phyloP scores from a whole-genome alignment of 2,113 vertebrate genomes.

The Platysternon megacephalum region DNA sequence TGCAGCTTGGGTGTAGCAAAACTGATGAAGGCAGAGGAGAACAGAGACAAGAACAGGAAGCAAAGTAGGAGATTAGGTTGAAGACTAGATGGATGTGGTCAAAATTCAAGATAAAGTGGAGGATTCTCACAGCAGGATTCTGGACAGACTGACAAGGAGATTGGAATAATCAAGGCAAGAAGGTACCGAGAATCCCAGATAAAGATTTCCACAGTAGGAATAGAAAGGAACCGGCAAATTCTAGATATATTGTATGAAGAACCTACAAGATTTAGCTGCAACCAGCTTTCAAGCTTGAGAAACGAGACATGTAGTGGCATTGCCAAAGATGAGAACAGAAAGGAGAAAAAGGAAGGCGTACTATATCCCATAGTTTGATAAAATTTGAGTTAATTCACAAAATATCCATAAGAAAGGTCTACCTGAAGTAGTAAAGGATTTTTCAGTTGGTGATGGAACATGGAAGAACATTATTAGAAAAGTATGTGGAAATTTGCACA shows the following conservation, averaged over 20 bases:
- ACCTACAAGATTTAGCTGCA: neutral
- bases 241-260: neutral
- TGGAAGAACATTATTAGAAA: neutral
- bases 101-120: neutral
- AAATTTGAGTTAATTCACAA: neutral
- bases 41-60: neutral
- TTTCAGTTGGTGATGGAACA: neutral
- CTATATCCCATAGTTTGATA: neutral
- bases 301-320: fast-evolving
- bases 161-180: neutral
- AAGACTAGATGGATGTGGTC: neutral
- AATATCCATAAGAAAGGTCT: neutral
- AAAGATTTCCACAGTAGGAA: neutral
- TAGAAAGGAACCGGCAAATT: neutral
- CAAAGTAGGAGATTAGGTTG: neutral
- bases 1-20: neutral
- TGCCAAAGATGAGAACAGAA: neutral
- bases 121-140: neutral
- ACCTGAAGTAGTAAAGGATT: neutral
- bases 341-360: fast-evolving
- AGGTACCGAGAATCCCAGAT: neutral
- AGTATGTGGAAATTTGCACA: neutral
- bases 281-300: neutral
- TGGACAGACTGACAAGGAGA: neutral
- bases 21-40: neutral